Evolutionary conservation across 2,113 vertebrate genomes (phyloP), one percentile per base, ranked within the genome.

Genomic region (Prochilodus magdalenae): DNA sequence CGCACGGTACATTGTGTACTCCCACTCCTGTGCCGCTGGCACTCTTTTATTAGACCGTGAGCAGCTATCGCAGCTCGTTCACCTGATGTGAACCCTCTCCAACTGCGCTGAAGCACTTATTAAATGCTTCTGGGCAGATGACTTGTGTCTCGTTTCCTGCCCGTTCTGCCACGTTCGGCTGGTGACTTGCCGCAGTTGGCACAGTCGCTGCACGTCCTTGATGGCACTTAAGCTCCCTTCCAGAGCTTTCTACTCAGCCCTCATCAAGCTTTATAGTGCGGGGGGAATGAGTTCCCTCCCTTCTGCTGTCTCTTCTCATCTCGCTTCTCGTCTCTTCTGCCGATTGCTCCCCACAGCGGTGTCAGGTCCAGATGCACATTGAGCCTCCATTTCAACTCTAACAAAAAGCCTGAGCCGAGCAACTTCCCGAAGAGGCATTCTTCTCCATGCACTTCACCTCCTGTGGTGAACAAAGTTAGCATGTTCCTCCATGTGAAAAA

Each of bases 201-300:
- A 30, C 65, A 44, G 44, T 84, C 65, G n/a, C 57, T n/a, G 57
- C 57, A 40, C 27, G 59, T 71, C 66, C 66, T 77, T 69, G 65
- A 40, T 77, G 77, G 62, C 76, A 60, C 66, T 36, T 44, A 59
- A 85, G 44, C 51, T 85, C 79, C 40, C 62, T 81, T 82, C 71
- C 71, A 53, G 53, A 75, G 75, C 62, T 73, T 81, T 76, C 59
- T 82, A 73, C n/a, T 79, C 60, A 81, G 79, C 47, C 60, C 66
- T 78, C 79, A 74, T 77, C 83, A 75, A n/a, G 47, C 49, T 73
- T 65, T 81, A 79, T 76, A 66, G 81, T 80, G 79, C 79, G 73
- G 29, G 47, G 78, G 70, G 55, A 44, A 80, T 72, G 78, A 30
- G 82, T 81, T 60, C 36, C 65, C 59, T 47, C 47, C 59, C 66